Percentiles rank a stretch among this genome's conserved stretches.
These are phyloP conservation scores for Acrocephalus scirpaceus DNA, from an alignment of 2,797 vertebrate species.

Conservation along the genomic window DNA sequence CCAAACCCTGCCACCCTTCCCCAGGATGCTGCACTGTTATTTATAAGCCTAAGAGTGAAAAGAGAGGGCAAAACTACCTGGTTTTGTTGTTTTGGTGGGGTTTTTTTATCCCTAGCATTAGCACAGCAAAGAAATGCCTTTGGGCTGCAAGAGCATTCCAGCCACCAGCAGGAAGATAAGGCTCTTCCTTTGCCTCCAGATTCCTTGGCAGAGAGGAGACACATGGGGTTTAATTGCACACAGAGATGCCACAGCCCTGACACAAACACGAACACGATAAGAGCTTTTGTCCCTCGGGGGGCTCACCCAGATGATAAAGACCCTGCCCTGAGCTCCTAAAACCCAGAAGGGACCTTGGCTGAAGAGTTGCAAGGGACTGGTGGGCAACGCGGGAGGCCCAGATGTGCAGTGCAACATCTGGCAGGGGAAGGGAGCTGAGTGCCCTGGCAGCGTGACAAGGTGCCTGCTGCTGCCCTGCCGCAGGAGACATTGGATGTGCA, in stretches of 20 bases:
- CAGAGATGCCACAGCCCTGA: not conserved
- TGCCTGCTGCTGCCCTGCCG: not conserved
- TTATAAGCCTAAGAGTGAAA: not conserved
- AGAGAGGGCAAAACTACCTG: not conserved
- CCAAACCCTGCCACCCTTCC: not conserved
- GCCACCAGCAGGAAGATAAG: slow-evolving; percentile 23
- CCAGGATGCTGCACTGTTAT: not conserved
- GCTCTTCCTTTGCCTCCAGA: not conserved
- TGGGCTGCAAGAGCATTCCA: slow-evolving; percentile 24
- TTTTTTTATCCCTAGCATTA: not conserved
- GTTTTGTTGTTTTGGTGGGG: not conserved
- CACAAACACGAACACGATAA: not conserved
- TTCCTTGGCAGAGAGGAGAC: slow-evolving; percentile 18
- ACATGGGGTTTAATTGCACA: not conserved
- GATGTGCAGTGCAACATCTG: not conserved
- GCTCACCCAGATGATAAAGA: not conserved
- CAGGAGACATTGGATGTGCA: fast-evolving
- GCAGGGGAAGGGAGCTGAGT: fast-evolving
- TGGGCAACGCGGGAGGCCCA: fast-evolving
- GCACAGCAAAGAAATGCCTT: not conserved
- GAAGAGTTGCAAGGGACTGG: not conserved
- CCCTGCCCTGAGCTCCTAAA: not conserved
- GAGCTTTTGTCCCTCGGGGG: not conserved
- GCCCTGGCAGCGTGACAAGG: not conserved
- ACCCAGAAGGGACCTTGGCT: not conserved